phyloP scores from a whole-genome alignment of 2,888 invertebrate species.

The Phyto melanocephala region DNA sequence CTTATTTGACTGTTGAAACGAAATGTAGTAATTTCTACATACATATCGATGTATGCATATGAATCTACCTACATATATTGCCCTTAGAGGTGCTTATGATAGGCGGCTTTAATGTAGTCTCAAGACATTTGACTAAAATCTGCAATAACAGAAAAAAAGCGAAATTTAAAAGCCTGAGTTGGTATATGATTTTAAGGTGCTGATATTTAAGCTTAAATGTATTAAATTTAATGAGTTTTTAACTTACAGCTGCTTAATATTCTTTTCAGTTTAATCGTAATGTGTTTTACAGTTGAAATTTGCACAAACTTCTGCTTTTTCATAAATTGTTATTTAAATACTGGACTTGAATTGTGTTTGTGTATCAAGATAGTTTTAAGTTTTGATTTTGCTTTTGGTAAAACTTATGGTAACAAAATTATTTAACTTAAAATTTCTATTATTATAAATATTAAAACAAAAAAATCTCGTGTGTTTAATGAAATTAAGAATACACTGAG shows the following conservation, averaged over 20 bases:
- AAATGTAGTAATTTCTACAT: no score
- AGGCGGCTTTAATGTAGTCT: slow-evolving; percentile 51
- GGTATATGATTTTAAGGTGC: slow-evolving; percentile 55
- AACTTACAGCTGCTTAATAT: slow-evolving; percentile 59
- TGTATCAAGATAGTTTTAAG: slow-evolving; percentile 20
- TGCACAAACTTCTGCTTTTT: neutral
- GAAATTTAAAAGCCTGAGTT: slow-evolving; percentile 10
- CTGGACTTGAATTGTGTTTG: neutral
- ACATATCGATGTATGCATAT: neutral
- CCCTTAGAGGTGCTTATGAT: slow-evolving; percentile 56
- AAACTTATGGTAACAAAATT: neutral
- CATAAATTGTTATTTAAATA: neutral
- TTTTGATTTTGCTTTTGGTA: neutral
- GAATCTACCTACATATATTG: neutral
- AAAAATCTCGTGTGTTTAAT: neutral
- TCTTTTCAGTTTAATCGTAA: slow-evolving; percentile 3
- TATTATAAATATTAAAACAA: slow-evolving; percentile 1
- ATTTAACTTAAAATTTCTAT: slow-evolving; percentile 55
- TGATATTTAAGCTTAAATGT: slow-evolving; percentile 61
- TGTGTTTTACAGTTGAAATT: neutral
- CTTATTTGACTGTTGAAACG: neutral
- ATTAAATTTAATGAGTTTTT: slow-evolving; percentile 63
- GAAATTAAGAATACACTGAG: neutral
- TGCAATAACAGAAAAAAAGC: neutral
- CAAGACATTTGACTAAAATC: slow-evolving; percentile 37